Evolutionary conservation across 2,113 vertebrate genomes (phyloP).

Genomic region (Gorsachius goisagi): DNA sequence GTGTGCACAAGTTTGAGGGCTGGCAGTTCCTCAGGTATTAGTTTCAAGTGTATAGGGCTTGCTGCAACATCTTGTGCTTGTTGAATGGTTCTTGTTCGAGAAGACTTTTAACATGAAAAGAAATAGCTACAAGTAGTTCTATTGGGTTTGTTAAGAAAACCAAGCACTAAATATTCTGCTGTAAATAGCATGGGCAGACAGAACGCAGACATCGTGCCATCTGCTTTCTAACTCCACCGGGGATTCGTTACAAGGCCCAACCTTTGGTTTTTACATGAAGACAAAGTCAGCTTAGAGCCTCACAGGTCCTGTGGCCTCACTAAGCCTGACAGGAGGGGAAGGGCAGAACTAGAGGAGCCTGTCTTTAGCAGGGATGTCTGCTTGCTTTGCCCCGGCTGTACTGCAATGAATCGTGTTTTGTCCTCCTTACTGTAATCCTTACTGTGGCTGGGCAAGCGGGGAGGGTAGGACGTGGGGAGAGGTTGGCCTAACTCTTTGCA

Average conservation of each 20-base stretch:
- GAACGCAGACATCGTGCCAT: not conserved
- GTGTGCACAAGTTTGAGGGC: not conserved
- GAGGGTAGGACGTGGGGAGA: not conserved
- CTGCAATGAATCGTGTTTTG: not conserved
- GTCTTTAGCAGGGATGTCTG: not conserved
- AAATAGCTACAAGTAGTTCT: not conserved
- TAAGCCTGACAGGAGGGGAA: not conserved
- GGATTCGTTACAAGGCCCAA: not conserved
- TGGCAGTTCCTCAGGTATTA: not conserved
- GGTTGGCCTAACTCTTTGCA: not conserved
- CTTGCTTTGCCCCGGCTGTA: not conserved
- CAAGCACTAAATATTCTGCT: not conserved
- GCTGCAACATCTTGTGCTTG: not conserved
- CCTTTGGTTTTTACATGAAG: rapidly evolving
- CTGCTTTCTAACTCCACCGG: not conserved
- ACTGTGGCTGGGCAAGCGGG: not conserved
- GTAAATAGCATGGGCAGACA: not conserved
- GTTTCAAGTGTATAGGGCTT: not conserved
- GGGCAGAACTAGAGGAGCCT: not conserved
- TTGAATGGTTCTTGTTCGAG: not conserved
- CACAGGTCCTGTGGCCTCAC: rapidly evolving
- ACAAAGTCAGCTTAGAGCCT: not conserved
- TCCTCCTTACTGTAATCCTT: not conserved
- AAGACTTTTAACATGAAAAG: not conserved
- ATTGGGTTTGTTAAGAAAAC: not conserved